A percentile compares a stretch with the other conserved stretches of the same genome.
These are phyloP conservation scores for Phaethornis superciliosus DNA, from an alignment of 2,113 vertebrate species.

Conservation along the genomic window DNA sequence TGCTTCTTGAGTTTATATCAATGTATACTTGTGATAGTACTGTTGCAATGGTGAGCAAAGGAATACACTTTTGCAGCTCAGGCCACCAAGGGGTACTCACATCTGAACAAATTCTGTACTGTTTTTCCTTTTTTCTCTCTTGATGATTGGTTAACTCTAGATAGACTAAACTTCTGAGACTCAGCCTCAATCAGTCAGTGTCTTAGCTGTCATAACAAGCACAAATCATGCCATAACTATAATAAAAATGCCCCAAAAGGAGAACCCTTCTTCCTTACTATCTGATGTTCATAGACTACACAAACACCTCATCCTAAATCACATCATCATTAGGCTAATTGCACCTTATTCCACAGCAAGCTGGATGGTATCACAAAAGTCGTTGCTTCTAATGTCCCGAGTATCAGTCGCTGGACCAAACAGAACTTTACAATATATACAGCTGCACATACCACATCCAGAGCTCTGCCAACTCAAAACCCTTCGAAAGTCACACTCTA, in stretches of 20 bases:
- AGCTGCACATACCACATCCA: not conserved
- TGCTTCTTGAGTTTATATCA: not conserved
- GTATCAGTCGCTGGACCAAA: not conserved
- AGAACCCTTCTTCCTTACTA: not conserved
- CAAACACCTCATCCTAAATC: not conserved
- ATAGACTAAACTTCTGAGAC: not conserved
- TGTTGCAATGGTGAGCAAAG: not conserved
- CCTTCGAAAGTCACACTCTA: not conserved
- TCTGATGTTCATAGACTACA: not conserved
- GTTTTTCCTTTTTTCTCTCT: rapidly evolving
- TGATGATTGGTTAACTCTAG: not conserved
- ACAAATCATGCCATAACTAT: not conserved
- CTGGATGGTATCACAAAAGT: not conserved
- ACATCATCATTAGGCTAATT: not conserved
- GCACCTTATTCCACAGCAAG: not conserved
- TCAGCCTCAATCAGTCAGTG: not conserved
- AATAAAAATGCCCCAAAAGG: not conserved
- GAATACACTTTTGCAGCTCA: not conserved
- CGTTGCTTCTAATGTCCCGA: not conserved
- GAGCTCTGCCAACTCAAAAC: not conserved
- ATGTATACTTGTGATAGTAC: not conserved
- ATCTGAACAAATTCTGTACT: not conserved
- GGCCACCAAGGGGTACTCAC: not conserved
- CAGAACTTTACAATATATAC: not conserved
- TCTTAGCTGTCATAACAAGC: not conserved